Base-by-base conservation (phyloP, 1,140 invertebrate genomes). In the Brachystomella parvula region DNA sequence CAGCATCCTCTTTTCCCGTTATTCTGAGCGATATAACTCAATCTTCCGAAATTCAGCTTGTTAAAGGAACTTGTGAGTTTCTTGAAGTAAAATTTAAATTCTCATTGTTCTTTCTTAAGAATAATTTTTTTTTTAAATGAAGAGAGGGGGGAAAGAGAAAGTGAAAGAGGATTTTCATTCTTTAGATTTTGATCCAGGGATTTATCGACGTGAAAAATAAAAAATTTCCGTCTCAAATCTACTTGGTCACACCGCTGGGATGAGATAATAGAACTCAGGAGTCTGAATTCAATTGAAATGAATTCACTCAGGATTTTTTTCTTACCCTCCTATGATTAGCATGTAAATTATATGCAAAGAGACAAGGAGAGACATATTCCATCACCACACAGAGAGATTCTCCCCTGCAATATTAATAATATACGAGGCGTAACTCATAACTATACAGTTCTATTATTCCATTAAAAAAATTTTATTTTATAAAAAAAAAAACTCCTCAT, bases 271-370 rank as follows among this genome's bases (percentile, higher is more conserved):
- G 31, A 19, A 30, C 17, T 49, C 26, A 47, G 30, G 62, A 47
- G 29, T 19, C 31, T 29, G 17, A 31, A 31, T 31, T 33, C 12
- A 60, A 33, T 31, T 33, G 57, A 33, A 33, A 19, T 31, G 57
- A 29, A 60, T 60, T 33, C 24, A 29, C 6, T 6, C 6, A 56
- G 49, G 17, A 3, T 60, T 60, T 26, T 17, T 17, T 24, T 29
- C 29, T 31, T 6, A 60, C 28, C n/a, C 39, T n/a, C n/a, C 39
- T 60, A 44, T 66, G 59, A 66, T 66, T 66, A 66, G 65, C 60
- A 66, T 66, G 65, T 59, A 66, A 66, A 66, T 66, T 61, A 62
- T 66, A 66, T 66, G 65, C 65, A 66, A 66, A 61, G 65, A 66
- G 59, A 66, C 59, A 62, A 12, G 6, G 9, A 12, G 39, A 53